Conservation (phyloP, 2,888 invertebrate genomes). For the Eucriotettix oculatus region DNA sequence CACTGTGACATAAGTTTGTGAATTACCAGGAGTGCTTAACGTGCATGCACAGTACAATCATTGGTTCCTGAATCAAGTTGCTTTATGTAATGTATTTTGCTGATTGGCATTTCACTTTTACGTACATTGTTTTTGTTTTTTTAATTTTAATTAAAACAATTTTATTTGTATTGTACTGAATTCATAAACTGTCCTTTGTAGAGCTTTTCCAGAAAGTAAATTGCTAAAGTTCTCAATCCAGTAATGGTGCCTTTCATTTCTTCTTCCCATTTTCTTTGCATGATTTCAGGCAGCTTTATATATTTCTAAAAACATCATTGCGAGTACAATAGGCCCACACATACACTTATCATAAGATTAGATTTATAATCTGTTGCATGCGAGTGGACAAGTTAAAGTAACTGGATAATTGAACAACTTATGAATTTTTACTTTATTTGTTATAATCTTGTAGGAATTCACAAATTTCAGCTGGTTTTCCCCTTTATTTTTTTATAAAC, state of each 20-base stretch:
- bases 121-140: conserved; percentile 11
- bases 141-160: conserved; percentile 10
- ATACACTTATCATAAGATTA: not conserved
- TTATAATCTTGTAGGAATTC: not conserved
- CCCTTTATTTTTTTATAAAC: conserved; percentile 1
- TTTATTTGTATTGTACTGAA: conserved; percentile 15
- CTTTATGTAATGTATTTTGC: conserved; percentile 14
- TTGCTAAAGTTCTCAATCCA: conserved; percentile 12
- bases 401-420: conserved; percentile 9
- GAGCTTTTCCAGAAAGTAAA: conserved; percentile 16
- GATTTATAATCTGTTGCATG: conserved; percentile 4
- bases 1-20: too few relatives aligned
- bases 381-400: conserved; percentile 16
- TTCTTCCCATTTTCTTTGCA: conserved; percentile 13
- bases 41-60: conserved; percentile 9
- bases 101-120: conserved; percentile 13
- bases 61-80: conserved; percentile 5
- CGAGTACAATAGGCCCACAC: conserved; percentile 12
- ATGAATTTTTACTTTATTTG: conserved; percentile 1
- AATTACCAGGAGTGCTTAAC: conserved; percentile 6
- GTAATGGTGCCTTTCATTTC: conserved; percentile 14
- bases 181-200: conserved; percentile 14
- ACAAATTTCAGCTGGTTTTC: conserved; percentile 11
- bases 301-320: conserved; percentile 11
- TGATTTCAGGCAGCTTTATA: conserved; percentile 15